A percentile compares a stretch with the other conserved stretches of the same genome.
Evolutionary conservation across 2,113 vertebrate genomes (phyloP).

Genomic region (Rhinolophus sinicus): DNA sequence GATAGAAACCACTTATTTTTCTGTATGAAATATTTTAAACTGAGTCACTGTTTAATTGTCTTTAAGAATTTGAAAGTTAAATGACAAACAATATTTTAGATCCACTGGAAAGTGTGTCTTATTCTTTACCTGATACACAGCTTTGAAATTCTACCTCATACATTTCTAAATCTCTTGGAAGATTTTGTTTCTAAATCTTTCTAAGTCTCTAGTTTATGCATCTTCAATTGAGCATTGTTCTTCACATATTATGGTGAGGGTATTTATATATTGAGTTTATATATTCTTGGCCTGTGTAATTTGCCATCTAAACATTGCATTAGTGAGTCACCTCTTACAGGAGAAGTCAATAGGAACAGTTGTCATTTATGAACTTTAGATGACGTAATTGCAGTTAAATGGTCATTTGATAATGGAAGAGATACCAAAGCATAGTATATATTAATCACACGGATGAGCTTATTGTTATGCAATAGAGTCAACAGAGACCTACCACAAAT

Average conservation of each 20-base stretch:
- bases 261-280: slow-evolving; percentile 18
- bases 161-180: neutral
- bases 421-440: neutral
- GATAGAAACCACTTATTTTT: neutral
- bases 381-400: slow-evolving; percentile 49
- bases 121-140: neutral
- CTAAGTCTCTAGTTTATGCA: neutral
- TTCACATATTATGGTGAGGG: neutral
- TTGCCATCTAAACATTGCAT: slow-evolving; percentile 22
- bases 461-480: neutral
- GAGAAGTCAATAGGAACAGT: neutral
- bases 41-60: neutral
- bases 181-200: neutral
- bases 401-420: slow-evolving; percentile 10
- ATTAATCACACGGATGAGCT: neutral
- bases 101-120: neutral
- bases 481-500: neutral
- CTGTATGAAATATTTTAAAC: neutral
- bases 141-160: neutral
- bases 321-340: neutral
- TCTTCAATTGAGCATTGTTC: neutral
- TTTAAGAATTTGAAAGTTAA: neutral
- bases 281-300: neutral
- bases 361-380: neutral
- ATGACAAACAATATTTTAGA: neutral